phyloP scores from a whole-genome alignment of 1,140 invertebrate species.

The Aphis craccivora region DNA sequence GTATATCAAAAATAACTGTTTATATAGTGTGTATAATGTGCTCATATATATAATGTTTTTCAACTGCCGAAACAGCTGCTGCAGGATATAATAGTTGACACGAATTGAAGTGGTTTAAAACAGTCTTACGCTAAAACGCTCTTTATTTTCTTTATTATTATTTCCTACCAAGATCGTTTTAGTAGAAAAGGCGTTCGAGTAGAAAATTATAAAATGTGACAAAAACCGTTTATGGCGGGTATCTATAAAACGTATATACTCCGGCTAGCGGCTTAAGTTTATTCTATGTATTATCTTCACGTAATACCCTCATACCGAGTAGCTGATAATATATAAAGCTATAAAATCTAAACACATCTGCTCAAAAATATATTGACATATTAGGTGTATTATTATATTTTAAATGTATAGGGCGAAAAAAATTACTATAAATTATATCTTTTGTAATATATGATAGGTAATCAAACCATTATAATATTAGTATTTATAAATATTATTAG shows the following conservation, averaged over 20 bases:
- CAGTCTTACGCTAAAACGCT: neutral
- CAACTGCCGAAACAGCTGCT: neutral
- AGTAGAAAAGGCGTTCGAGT: conserved; percentile 29
- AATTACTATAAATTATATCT: neutral
- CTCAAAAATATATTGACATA: neutral
- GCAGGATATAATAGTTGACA: neutral
- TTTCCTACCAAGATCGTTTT: neutral
- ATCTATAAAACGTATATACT: neutral
- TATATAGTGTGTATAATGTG: too few species aligned
- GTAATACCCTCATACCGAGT: neutral
- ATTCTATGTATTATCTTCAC: neutral
- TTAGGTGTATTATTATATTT: neutral
- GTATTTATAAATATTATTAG: too few species aligned
- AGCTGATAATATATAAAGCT: neutral
- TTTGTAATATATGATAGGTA: neutral
- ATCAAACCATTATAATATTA: neutral
- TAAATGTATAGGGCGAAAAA: neutral
- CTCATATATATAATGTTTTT: neutral
- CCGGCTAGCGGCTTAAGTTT: neutral
- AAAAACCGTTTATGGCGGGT: neutral
- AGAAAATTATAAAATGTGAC: conserved; percentile 13
- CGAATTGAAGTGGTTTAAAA: neutral
- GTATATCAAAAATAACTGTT: neutral
- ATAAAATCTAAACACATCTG: neutral
- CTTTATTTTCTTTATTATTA: neutral